These are phyloP conservation scores for Psettodes erumei DNA, from an alignment of 2,113 vertebrate species.

Conservation along the genomic window DNA sequence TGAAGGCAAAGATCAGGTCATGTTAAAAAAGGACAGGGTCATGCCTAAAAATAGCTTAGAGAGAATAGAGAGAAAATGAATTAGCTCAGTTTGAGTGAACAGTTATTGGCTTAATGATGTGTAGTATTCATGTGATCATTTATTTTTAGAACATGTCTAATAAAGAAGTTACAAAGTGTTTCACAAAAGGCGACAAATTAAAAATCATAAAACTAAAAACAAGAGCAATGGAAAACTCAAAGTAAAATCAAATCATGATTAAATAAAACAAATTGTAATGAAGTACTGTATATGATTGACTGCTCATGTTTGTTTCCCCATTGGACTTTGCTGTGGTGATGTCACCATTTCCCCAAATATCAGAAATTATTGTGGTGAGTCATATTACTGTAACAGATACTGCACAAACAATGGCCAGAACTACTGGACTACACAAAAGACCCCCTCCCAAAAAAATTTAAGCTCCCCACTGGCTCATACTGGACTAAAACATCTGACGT, in stretches of 20 bases:
- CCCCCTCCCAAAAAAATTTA: not conserved
- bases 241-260: not conserved
- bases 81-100: constrained; percentile 2
- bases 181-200: not conserved
- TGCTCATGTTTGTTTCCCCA: not conserved
- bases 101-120: not conserved
- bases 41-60: constrained; percentile 29
- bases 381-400: not conserved
- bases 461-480: not conserved
- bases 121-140: not conserved
- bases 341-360: not conserved
- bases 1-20: constrained; percentile 11
- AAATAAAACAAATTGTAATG: not conserved
- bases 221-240: not conserved
- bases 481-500: not conserved
- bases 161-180: not conserved
- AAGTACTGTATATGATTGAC: not conserved
- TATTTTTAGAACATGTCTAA: not conserved
- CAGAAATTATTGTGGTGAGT: not conserved
- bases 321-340: not conserved
- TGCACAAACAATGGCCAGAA: not conserved
- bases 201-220: constrained; percentile 3
- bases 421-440: not conserved
- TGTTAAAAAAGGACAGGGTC: not conserved
- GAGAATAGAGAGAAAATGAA: not conserved